Percentiles rank a stretch among this genome's conserved stretches.
Conservation (phyloP, 1,140 invertebrate species). For the Hylaeus anthracinus region DNA sequence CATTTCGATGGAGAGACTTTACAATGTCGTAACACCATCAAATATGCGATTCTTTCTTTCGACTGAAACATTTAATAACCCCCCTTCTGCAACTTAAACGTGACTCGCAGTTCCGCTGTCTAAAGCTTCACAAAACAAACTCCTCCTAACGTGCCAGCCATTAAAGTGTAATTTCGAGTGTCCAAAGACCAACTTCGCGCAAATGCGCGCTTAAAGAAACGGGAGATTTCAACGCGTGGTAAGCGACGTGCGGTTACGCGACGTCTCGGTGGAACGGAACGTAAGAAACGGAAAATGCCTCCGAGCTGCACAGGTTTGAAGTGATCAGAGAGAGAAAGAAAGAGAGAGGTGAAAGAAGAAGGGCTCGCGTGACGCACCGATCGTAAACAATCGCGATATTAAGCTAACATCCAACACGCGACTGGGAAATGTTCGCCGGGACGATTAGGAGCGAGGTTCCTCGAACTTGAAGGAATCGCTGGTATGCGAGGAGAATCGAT, state of each 20-base stretch:
- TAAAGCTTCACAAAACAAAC: background rate
- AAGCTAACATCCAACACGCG: conserved; percentile 53
- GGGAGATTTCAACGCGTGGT: conserved; percentile 12
- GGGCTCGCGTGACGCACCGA: conserved; percentile 47
- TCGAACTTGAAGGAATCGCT: conserved; percentile 46
- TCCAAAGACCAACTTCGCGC: background rate
- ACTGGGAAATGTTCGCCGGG: conserved; percentile 24
- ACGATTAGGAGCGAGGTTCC: conserved; percentile 52
- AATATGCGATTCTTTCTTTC: no score
- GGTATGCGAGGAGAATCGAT: conserved; percentile 29
- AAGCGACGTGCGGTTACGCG: background rate
- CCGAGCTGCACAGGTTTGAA: conserved; percentile 21
- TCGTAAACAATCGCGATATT: conserved; percentile 61
- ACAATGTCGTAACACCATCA: no score
- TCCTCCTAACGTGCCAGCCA: background rate
- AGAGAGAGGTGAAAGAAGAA: background rate
- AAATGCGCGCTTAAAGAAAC: background rate
- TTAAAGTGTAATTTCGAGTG: background rate
- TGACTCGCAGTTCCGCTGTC: no score
- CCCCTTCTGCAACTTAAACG: no score
- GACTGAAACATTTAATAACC: no score
- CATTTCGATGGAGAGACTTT: no score
- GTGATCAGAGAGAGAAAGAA: conserved; percentile 42
- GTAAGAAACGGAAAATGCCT: background rate
- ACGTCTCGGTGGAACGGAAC: background rate